Evolutionary conservation across 2,888 invertebrate species (phyloP).

Genomic region (Phoronis australis): DNA sequence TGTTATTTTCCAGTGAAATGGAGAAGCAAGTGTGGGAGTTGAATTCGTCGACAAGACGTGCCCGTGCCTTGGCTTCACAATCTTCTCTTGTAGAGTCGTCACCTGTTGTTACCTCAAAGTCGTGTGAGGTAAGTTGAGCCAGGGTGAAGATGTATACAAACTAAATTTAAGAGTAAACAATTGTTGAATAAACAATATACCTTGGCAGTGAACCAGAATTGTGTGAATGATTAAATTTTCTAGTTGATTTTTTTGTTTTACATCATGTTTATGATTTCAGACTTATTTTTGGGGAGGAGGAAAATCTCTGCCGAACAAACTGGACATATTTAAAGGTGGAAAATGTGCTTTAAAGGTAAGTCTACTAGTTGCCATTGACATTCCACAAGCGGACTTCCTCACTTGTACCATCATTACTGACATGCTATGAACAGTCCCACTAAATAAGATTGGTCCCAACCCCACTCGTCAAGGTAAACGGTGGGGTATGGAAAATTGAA

Average conservation of each 20-base stretch:
- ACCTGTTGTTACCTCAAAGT: conserved; percentile 47
- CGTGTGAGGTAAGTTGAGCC: conserved; percentile 44
- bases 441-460: no score
- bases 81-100: conserved; percentile 25
- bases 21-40: conserved; percentile 38
- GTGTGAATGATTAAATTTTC: no score
- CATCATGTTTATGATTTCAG: conserved; percentile 27
- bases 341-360: conserved; percentile 39
- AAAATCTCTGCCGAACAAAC: conserved; percentile 41
- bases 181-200: no score
- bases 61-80: conserved; percentile 25
- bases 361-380: no score
- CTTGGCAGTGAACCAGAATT: no score
- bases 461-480: no score
- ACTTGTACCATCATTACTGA: no score
- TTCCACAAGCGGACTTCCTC: no score
- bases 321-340: conserved; percentile 44
- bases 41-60: conserved; percentile 32
- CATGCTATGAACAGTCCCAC: no score
- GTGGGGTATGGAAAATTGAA: no score
- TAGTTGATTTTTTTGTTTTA: conserved; percentile 2
- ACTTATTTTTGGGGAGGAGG: conserved; percentile 52
- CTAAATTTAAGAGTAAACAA: no score
- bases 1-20: conserved; percentile 19
- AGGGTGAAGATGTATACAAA: no score